Evolutionary conservation across 2,888 invertebrate genomes (phyloP).

Genomic region (Ectemnius continuus): DNA sequence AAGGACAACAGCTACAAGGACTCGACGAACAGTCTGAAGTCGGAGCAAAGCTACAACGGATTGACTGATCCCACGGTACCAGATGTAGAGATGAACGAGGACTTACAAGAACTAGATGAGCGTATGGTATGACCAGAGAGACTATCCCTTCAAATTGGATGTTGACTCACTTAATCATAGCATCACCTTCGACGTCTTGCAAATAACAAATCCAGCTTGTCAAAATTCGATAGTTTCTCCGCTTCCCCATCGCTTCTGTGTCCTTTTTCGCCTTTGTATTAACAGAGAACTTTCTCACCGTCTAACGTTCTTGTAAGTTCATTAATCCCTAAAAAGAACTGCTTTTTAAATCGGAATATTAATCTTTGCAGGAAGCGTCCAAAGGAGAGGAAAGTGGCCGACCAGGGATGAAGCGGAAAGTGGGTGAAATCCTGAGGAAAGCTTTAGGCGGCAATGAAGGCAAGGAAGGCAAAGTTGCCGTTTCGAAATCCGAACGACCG

Average conservation of each 20-base stretch:
- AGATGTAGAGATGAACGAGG: slow-evolving; percentile 68
- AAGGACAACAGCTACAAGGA: slow-evolving; percentile 53
- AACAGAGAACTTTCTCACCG: neutral
- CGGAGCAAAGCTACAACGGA: slow-evolving; percentile 60
- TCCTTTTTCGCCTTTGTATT: too few relatives aligned
- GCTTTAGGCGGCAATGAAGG: slow-evolving; percentile 34
- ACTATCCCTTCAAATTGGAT: neutral
- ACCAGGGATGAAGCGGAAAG: slow-evolving; percentile 39
- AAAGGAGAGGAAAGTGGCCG: slow-evolving; percentile 46
- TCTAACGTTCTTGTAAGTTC: slow-evolving; percentile 44
- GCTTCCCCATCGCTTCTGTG: too few relatives aligned
- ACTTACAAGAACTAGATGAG: slow-evolving; percentile 60
- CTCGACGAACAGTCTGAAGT: slow-evolving; percentile 51
- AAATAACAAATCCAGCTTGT: too few relatives aligned
- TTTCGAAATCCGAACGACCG: slow-evolving; percentile 62
- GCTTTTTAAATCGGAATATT: too few relatives aligned
- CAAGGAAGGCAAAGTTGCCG: slow-evolving; percentile 44
- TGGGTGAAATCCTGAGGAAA: slow-evolving; percentile 47
- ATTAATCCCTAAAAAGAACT: neutral
- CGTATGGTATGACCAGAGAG: slow-evolving; percentile 53
- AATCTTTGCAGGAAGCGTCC: slow-evolving; percentile 59
- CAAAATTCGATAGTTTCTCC: too few relatives aligned
- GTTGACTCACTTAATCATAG: too few relatives aligned
- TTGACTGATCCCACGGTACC: slow-evolving; percentile 69
- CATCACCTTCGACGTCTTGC: too few relatives aligned